phyloP scores from a whole-genome alignment of 2,888 invertebrate genomes.

The Tethea ocularis region DNA sequence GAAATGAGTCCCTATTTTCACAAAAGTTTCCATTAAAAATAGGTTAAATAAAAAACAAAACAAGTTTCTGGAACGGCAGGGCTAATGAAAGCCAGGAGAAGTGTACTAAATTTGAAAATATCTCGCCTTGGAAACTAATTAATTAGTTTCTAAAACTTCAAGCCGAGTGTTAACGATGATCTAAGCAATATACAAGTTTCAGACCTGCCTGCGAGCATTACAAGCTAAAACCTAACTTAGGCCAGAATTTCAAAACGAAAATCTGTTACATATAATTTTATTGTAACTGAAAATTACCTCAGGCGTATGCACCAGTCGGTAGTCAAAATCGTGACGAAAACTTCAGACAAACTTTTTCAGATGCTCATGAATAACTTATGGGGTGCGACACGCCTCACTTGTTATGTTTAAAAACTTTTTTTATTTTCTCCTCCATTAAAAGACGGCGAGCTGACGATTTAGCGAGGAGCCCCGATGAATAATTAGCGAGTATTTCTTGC shows the following conservation, averaged over 20 bases:
- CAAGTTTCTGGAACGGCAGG: background rate
- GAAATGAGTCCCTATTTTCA: no score
- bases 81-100: background rate
- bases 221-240: slow-evolving; percentile 33
- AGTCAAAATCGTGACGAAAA: slow-evolving; percentile 62
- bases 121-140: slow-evolving; percentile 49
- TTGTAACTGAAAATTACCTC: slow-evolving; percentile 22
- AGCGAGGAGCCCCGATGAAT: slow-evolving; percentile 74
- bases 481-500: slow-evolving; percentile 79
- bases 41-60: background rate
- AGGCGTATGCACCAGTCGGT: slow-evolving; percentile 49
- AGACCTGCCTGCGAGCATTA: slow-evolving; percentile 31
- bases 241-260: slow-evolving; percentile 30
- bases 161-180: slow-evolving; percentile 61
- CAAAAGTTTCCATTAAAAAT: background rate
- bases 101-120: slow-evolving; percentile 20
- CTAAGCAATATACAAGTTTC: slow-evolving; percentile 60
- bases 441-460: slow-evolving; percentile 70
- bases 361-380: slow-evolving; percentile 75
- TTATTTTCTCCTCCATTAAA: slow-evolving; percentile 77
- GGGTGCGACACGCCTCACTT: slow-evolving; percentile 69
- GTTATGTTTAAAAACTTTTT: slow-evolving; percentile 76
- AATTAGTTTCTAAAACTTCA: slow-evolving; percentile 61
- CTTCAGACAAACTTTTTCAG: slow-evolving; percentile 57
- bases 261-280: slow-evolving; percentile 25